Evolutionary conservation across 2,113 vertebrate species (phyloP).

Genomic region (Anguilla japonica): DNA sequence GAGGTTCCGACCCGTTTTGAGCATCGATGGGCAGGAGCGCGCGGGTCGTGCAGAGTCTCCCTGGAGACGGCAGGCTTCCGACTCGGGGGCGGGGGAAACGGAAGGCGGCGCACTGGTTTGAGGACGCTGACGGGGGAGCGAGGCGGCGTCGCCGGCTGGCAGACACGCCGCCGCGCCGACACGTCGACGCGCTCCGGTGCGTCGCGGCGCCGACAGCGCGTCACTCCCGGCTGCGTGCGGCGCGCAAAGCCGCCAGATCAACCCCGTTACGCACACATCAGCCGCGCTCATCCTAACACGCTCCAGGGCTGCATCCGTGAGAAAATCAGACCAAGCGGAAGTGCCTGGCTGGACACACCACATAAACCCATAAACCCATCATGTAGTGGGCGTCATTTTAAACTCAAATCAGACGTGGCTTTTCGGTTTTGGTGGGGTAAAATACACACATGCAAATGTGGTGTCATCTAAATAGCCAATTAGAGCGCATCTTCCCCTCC

Average conservation of each 20-base stretch:
- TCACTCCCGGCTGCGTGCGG: not conserved
- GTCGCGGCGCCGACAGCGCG: not conserved
- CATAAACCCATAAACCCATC: not conserved
- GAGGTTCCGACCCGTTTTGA: not conserved
- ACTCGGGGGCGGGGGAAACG: constrained; percentile 36
- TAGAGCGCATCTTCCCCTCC: not conserved
- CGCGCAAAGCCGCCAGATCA: not conserved
- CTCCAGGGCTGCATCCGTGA: not conserved
- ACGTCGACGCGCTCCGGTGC: not conserved
- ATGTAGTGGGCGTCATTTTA: not conserved
- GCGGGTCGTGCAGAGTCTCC: not conserved
- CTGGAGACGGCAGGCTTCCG: not conserved
- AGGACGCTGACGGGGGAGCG: constrained; percentile 68
- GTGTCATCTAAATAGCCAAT: not conserved
- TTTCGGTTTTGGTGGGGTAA: not conserved
- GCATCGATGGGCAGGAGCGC: not conserved
- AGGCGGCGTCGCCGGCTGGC: constrained; percentile 45
- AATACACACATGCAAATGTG: not conserved
- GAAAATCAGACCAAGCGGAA: not conserved
- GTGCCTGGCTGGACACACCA: not conserved
- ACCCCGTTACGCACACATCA: constrained; percentile 14
- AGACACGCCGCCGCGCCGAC: not conserved
- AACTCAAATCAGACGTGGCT: not conserved
- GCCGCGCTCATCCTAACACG: not conserved
- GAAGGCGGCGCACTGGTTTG: constrained; percentile 57